Evolutionary conservation across 2,888 invertebrate genomes (phyloP).

Genomic region (Arge pagana): DNA sequence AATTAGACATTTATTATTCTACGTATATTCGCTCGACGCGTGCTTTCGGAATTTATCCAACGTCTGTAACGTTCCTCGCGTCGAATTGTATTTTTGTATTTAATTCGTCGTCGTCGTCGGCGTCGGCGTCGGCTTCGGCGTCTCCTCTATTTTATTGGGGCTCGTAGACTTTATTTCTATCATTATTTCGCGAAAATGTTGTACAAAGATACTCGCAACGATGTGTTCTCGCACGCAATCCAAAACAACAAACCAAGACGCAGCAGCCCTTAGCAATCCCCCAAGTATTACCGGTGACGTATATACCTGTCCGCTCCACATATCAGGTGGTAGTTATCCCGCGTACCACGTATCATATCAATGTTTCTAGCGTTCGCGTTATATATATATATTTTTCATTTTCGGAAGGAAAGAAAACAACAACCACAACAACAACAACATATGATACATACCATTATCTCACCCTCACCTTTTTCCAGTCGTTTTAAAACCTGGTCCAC

Average conservation of each 20-base stretch:
- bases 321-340: slow-evolving; percentile 55
- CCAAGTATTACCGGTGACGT: slow-evolving; percentile 53
- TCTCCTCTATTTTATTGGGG: neutral
- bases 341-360: slow-evolving; percentile 53
- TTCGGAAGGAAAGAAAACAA: slow-evolving; percentile 30
- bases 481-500: neutral
- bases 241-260: slow-evolving; percentile 45
- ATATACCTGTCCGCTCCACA: slow-evolving; percentile 49
- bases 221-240: neutral
- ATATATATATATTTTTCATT: slow-evolving; percentile 32
- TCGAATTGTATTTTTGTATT: too few species aligned
- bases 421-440: neutral
- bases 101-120: too few species aligned
- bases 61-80: too few species aligned
- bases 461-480: neutral
- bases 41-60: too few species aligned
- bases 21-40: too few species aligned
- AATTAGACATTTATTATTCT: too few species aligned
- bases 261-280: slow-evolving; percentile 48
- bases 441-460: neutral
- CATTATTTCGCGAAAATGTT: slow-evolving; percentile 19
- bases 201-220: slow-evolving; percentile 22
- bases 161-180: neutral
- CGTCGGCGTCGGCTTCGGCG: neutral
- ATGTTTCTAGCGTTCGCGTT: slow-evolving; percentile 44